Evolutionary conservation across 2,113 vertebrate species (phyloP).

Genomic region (Xerus inauris): DNA sequence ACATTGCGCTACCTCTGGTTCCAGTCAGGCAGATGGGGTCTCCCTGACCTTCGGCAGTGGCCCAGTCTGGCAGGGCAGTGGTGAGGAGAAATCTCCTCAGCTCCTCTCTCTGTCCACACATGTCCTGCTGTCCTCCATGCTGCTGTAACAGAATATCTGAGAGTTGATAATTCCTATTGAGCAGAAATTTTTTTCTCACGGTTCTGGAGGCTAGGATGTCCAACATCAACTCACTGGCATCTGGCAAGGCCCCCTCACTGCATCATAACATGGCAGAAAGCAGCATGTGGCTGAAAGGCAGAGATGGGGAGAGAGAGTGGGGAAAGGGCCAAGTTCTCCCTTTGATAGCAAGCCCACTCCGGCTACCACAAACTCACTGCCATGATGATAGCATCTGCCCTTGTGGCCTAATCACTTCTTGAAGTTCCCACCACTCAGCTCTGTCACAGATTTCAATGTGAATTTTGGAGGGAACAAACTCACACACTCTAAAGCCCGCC

Average conservation of each 20-base stretch:
- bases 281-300: not conserved
- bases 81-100: not conserved
- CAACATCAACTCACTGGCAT: not conserved
- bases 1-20: not conserved
- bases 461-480: not conserved
- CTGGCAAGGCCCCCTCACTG: not conserved
- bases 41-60: not conserved
- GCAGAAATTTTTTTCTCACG: no score
- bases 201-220: not conserved
- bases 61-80: fast-evolving
- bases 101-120: not conserved
- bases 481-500: not conserved
- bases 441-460: no score
- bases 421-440: not conserved
- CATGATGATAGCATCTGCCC: not conserved
- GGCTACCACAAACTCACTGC: not conserved
- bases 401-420: no score
- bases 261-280: not conserved
- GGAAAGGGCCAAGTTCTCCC: no score
- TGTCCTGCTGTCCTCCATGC: not conserved
- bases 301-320: not conserved
- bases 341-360: not conserved
- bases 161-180: no score
- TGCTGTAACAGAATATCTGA: not conserved
- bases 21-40: not conserved